These are phyloP conservation scores for Gobio occitaniae DNA, from an alignment of 2,797 vertebrate species.

Conservation along the genomic window DNA sequence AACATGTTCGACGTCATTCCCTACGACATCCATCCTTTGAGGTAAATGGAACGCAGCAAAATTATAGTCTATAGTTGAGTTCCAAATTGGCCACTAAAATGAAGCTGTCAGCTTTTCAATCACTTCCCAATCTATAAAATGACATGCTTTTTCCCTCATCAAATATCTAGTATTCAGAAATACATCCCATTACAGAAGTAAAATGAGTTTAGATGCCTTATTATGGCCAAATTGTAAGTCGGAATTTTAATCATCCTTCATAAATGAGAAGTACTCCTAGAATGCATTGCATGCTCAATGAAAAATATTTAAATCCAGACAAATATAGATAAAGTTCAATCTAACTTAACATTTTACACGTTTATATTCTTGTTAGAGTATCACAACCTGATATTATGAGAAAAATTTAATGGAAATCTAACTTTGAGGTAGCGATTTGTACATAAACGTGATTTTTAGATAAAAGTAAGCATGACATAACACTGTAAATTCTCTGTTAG, in stretches of 20 bases:
- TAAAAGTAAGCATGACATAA: background rate
- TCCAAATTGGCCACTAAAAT: background rate
- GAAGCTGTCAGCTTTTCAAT: background rate
- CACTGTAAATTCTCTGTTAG: background rate
- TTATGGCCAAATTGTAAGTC: background rate
- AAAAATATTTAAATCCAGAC: background rate
- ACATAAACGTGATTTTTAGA: background rate
- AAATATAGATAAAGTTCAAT: background rate
- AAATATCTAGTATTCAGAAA: background rate
- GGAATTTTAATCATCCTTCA: background rate
- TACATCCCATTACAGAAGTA: background rate
- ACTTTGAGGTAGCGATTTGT: background rate
- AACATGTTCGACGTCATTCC: too few relatives aligned
- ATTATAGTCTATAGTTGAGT: background rate
- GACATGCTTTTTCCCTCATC: background rate
- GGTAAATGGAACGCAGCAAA: background rate
- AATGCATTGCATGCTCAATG: background rate
- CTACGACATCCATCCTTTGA: background rate
- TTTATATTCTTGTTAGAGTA: background rate
- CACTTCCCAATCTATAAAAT: background rate
- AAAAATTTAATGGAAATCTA: background rate
- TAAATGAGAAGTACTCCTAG: background rate
- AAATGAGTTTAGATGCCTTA: background rate
- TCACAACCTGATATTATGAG: background rate
- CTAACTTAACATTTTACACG: background rate